Percentiles rank a stretch among this genome's conserved stretches.
Evolutionary conservation across 2,113 vertebrate species (phyloP).

Genomic region (Bubo blakistoni): DNA sequence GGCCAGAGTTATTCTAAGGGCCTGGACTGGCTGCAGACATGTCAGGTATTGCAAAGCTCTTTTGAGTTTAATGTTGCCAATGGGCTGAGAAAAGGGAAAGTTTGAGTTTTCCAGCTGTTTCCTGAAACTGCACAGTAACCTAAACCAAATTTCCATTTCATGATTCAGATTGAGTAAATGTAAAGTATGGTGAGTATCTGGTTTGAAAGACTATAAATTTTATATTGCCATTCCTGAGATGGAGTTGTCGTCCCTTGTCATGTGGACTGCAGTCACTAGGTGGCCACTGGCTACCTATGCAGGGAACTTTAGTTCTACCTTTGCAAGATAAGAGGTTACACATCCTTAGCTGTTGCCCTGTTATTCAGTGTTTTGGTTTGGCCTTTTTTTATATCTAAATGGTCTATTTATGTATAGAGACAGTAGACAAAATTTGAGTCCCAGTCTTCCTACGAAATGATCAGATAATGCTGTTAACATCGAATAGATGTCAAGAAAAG

Average conservation of each 20-base stretch:
- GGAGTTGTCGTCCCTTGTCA: neutral
- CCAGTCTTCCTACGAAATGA: neutral
- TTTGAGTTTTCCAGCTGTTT: neutral
- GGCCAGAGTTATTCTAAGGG: neutral
- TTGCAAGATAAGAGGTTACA: neutral
- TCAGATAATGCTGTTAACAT: neutral
- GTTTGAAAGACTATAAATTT: neutral
- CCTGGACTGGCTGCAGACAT: neutral
- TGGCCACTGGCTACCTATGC: neutral
- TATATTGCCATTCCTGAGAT: neutral
- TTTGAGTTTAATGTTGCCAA: neutral
- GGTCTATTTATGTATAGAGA: neutral
- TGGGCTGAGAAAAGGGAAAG: neutral
- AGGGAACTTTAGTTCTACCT: neutral
- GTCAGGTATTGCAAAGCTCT: neutral
- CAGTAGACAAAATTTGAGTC: neutral
- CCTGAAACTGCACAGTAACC: neutral
- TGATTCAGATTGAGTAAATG: neutral
- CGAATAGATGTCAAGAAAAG: neutral
- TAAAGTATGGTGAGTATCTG: neutral
- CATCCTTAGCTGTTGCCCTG: neutral
- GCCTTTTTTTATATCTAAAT: neutral
- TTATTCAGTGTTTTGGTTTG: neutral
- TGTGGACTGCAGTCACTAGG: no score
- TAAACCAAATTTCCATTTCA: neutral